Evolutionary conservation across 2,888 invertebrate genomes (phyloP), one percentile per base, ranked within the genome.

Genomic region (Gryllus longicercus): DNA sequence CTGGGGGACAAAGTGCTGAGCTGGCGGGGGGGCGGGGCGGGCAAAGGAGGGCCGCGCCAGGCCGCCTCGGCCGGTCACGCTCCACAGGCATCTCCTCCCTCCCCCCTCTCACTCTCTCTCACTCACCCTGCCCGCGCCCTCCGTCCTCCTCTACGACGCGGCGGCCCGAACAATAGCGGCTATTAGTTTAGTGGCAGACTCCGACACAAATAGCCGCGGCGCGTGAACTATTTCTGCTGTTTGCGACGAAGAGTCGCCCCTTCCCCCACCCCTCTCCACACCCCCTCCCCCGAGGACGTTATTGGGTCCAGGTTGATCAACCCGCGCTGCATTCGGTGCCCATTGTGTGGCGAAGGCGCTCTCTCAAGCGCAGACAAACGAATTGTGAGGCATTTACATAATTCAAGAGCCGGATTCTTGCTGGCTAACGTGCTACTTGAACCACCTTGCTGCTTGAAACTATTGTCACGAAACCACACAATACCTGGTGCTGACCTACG

Each of bases 1-100:
- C 79, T 76, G 79, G 14, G 50, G 14, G 23, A 51, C 79, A 79
- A 79, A 79, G 77, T 79, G 79, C 79, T 79, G 79, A 79, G 79
- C 76, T 79, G 77, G 79, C 51, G 49, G 21, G 63, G 63, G 63
- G 63, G 63, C 63, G 18, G 63, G 18, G 63, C 14, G 10, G 63
- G 63, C 14, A 63, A 14, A 63, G 63, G 18, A 63, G 18, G 18
- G 63, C 63, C 63, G 63, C 63, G 63, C 63, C 14, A 63, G 5
- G 63, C 18, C 63, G 63, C 63, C 63, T 14, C 63, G 63, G 14
- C 63, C 63, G 63, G 63, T 63, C 63, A 63, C 63, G 63, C 63
- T 63, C 63, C 63, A 63, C 4, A 14, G 14, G 14, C 63, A 14
- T 10, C 18, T 2, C 10, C 63, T 63, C 63, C 14, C 63, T 63